Percentiles rank a stretch among this genome's conserved stretches.
phyloP scores from a whole-genome alignment of 2,797 vertebrate species.

The Paguma larvata region DNA sequence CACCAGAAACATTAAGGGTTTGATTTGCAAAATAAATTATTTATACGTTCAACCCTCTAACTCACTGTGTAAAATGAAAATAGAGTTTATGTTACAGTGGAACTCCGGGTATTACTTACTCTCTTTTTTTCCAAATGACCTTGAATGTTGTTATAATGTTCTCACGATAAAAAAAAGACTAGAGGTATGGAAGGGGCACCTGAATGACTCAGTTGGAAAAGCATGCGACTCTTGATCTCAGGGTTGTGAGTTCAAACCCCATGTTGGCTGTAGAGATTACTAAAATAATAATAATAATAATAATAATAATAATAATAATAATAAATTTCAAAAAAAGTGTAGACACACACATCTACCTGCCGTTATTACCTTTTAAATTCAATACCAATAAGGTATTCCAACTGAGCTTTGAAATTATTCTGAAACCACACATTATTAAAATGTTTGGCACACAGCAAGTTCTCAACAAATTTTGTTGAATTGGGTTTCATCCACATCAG shows the following conservation, averaged over 20 bases:
- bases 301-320: too few species aligned
- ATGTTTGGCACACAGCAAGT: neutral
- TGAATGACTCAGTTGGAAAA: too few species aligned
- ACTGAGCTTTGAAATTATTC: constrained; percentile 36
- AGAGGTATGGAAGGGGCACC: neutral
- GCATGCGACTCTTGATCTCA: too few species aligned
- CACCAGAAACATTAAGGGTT: neutral
- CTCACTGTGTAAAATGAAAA: constrained; percentile 46
- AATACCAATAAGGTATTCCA: constrained; percentile 24
- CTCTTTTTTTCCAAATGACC: constrained; percentile 40
- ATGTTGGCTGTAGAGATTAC: too few species aligned
- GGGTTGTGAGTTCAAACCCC: too few species aligned
- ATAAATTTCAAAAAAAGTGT: too few species aligned
- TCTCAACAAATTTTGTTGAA: neutral
- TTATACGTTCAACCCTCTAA: constrained; percentile 30
- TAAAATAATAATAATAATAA: too few species aligned
- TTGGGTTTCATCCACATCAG: neutral
- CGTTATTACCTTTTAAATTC: constrained; percentile 42
- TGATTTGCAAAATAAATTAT: constrained; percentile 61
- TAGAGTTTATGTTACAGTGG: neutral
- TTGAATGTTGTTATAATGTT: neutral
- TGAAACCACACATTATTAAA: constrained; percentile 42
- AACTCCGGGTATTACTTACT: constrained; percentile 4
- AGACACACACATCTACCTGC: too few species aligned
- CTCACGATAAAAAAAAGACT: neutral